These are phyloP conservation scores for Drosophila virilis DNA, from an alignment of 1,140 invertebrate species.

Conservation along the genomic window DNA sequence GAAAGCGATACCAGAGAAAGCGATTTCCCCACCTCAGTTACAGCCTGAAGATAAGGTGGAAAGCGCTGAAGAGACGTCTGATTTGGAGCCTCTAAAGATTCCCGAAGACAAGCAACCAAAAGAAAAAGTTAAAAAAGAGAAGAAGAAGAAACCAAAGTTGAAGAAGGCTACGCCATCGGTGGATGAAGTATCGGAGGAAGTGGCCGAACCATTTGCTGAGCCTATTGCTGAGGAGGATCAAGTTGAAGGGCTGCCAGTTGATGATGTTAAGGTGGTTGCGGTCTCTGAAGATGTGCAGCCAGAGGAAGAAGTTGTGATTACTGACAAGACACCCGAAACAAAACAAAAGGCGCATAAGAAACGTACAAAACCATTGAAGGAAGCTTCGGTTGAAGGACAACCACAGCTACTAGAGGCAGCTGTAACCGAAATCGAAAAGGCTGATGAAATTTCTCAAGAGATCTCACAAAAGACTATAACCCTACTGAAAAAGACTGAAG, in stretches of 20 bases:
- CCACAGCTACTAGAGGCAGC: conserved; percentile 72
- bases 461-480: conserved; percentile 83
- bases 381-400: conserved; percentile 75
- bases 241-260: conserved; percentile 73
- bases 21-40: conserved; percentile 74
- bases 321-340: conserved; percentile 59
- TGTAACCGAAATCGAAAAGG: conserved; percentile 75
- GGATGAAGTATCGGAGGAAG: conserved; percentile 77
- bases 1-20: conserved; percentile 64
- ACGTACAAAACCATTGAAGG: conserved; percentile 76
- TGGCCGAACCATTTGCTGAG: conserved; percentile 73
- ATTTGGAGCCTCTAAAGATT: conserved; percentile 66
- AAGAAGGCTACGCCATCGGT: conserved; percentile 76
- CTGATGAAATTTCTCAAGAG: conserved; percentile 79
- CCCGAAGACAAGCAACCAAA: conserved; percentile 60
- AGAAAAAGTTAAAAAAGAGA: conserved; percentile 76
- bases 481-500: conserved; percentile 79
- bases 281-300: conserved; percentile 73
- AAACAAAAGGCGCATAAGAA: conserved; percentile 83
- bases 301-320: conserved; percentile 67
- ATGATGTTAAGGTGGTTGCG: conserved; percentile 73
- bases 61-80: conserved; percentile 64
- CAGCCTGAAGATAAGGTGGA: conserved; percentile 64
- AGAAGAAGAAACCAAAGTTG: conserved; percentile 81
- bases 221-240: conserved; percentile 84